Evolutionary conservation across 2,113 vertebrate genomes (phyloP).

Genomic region (Aix galericulata): DNA sequence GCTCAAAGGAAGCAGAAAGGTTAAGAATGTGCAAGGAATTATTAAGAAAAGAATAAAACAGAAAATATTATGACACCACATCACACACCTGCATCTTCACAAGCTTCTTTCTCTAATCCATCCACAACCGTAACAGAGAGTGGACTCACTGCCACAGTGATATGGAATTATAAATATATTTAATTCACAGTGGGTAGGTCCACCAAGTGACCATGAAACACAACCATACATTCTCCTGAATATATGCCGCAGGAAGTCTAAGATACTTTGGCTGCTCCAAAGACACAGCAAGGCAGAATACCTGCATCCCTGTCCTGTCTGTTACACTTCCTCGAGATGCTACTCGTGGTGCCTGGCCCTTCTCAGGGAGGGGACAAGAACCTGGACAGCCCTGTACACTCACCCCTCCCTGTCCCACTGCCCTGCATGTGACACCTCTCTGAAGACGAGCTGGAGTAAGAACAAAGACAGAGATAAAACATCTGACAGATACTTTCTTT

Average conservation of each 20-base stretch:
- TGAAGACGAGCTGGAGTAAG: neutral
- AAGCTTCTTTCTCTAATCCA: neutral
- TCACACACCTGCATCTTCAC: neutral
- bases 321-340: neutral
- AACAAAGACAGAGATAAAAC: neutral
- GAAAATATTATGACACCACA: neutral
- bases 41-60: neutral
- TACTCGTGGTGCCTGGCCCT: neutral
- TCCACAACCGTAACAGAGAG: neutral
- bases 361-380: neutral
- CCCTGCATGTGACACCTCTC: neutral
- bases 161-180: neutral
- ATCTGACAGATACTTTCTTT: neutral
- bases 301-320: neutral
- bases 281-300: neutral
- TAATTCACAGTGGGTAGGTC: neutral
- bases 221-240: neutral
- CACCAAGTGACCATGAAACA: neutral
- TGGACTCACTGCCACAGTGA: rapidly evolving
- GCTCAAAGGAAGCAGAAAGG: neutral
- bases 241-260: neutral
- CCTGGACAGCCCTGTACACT: neutral
- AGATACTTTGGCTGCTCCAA: neutral
- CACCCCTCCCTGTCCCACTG: neutral
- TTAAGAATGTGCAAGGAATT: neutral